These are phyloP conservation scores for Nyctibius bracteatus DNA, from an alignment of 2,113 vertebrate genomes.

Conservation along the genomic window DNA sequence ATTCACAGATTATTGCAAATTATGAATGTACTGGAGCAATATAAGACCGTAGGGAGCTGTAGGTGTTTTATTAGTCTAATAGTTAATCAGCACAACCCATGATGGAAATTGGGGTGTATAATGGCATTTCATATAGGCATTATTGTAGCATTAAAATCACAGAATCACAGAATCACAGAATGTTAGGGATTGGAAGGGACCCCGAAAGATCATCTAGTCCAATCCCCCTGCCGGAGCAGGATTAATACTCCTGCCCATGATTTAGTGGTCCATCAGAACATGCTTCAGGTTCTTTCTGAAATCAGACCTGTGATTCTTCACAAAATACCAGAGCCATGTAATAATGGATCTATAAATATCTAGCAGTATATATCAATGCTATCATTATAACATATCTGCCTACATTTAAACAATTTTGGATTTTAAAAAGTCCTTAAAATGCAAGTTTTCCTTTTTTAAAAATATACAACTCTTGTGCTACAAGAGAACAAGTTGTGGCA, in stretches of 20 bases:
- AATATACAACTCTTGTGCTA: neutral
- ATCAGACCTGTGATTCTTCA: neutral
- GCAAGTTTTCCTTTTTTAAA: neutral
- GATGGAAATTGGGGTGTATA: neutral
- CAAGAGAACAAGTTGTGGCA: neutral
- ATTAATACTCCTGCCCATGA: neutral
- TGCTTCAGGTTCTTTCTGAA: neutral
- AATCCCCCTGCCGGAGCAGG: no score
- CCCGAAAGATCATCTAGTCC: no score
- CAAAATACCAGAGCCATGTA: neutral
- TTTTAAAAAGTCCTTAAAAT: neutral
- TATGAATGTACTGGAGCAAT: neutral
- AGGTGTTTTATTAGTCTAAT: neutral
- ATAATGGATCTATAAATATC: neutral
- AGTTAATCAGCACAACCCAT: neutral
- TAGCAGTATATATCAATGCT: neutral
- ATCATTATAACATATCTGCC: neutral
- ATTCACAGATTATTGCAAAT: constrained; percentile 3
- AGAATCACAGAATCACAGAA: no score
- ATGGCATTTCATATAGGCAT: neutral
- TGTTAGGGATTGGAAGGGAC: no score
- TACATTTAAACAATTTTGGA: neutral
- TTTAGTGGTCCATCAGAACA: neutral
- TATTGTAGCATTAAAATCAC: neutral
- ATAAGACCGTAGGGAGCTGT: neutral